Percentiles rank a stretch among this genome's conserved stretches.
These are phyloP conservation scores for Patella pellucida DNA, from an alignment of 2,888 invertebrate genomes.

Conservation along the genomic window DNA sequence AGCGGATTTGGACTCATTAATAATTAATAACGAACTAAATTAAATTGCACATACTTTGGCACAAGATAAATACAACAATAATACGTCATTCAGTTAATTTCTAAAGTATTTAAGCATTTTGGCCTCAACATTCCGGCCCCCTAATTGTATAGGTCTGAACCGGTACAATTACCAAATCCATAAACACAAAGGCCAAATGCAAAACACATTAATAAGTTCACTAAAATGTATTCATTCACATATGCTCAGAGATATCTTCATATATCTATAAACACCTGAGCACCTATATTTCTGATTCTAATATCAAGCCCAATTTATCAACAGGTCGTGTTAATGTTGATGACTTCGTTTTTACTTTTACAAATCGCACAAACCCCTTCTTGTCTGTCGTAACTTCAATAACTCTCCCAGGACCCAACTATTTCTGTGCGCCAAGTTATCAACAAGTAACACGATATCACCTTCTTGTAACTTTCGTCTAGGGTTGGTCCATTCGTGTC, in stretches of 20 bases:
- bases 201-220: not conserved
- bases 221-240: not conserved
- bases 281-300: constrained; percentile 12
- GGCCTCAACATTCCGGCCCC: not conserved
- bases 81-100: no score
- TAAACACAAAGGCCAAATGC: no score
- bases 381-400: constrained; percentile 5
- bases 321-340: constrained; percentile 17
- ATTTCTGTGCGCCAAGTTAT: constrained; percentile 12
- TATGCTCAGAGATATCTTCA: constrained; percentile 1
- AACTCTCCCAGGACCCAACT: constrained; percentile 16
- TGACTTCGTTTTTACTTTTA: no score
- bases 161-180: not conserved
- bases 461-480: no score
- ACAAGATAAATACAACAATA: no score
- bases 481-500: no score
- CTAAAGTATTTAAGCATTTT: no score
- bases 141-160: not conserved
- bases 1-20: no score
- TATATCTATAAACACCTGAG: constrained; percentile 1
- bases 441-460: no score
- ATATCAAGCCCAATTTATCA: constrained; percentile 19
- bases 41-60: no score
- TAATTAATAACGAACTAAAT: no score
- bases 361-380: not conserved